Percentiles rank a stretch among this genome's conserved stretches.
Conservation (phyloP, 2,797 vertebrate species). For the Galaxias olidus region DNA sequence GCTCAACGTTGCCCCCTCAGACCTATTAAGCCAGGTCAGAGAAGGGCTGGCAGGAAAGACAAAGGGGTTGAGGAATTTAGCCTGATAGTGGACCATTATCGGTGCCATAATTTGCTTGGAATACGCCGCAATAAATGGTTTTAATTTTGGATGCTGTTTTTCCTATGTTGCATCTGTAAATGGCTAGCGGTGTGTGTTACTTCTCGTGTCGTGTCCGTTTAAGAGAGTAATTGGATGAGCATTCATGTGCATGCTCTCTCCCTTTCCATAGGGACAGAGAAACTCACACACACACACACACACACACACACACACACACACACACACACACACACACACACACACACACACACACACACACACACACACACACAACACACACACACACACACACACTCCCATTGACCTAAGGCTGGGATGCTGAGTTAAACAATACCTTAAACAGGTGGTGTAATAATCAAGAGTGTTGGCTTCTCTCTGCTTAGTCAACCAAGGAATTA, state of each 20-base stretch:
- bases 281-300: neutral
- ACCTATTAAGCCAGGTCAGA: no score
- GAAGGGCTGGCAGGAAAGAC: conserved; percentile 30
- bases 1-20: neutral
- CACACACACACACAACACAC: conserved; percentile 11
- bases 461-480: conserved; percentile 29
- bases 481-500: conserved; percentile 39
- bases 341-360: conserved; percentile 21
- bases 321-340: conserved; percentile 19
- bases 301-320: no score
- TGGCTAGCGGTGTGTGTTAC: neutral
- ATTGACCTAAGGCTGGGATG: conserved; percentile 44
- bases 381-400: conserved; percentile 1
- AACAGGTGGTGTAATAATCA: conserved; percentile 34
- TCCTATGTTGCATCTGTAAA: neutral
- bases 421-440: conserved; percentile 45
- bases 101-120: no score
- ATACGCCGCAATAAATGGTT: no score
- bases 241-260: no score
- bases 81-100: neutral
- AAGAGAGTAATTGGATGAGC: no score
- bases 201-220: no score
- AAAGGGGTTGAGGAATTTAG: conserved; percentile 16
- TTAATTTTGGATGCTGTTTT: no score
- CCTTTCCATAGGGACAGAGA: neutral